Base-by-base conservation (phyloP, 2,888 invertebrate species). In the Yponomeuta cagnagella region DNA sequence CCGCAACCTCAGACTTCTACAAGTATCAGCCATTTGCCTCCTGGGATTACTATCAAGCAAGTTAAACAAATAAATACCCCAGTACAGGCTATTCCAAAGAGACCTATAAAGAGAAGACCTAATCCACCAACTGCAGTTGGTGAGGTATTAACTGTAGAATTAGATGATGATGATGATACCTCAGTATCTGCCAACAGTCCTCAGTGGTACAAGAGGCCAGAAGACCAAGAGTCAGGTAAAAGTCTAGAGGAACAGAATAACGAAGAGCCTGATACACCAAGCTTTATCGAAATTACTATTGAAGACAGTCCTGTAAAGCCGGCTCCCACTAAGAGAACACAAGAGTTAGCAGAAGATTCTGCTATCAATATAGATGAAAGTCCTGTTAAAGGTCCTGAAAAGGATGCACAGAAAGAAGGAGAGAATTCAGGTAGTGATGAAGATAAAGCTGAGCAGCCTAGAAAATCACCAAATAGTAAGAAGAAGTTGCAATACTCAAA, bases 241-340 rank as follows among this genome's bases (percentile, higher is more conserved):
- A 71, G 73, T 63, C 69, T 80, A 66, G 83, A 89, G 73, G 74
- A 82, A 71, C 74, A 82, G 73, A 90, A 63, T 75, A 90, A 90
- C 76, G 81, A 78, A 74, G 90, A 91, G 74, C 90, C 90, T 69
- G 81, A 83, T 43, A 64, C 72, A 43, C 70, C 73, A 2, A 80
- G 80, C 5, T 81, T 80, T 73, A 81, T 90, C 71, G 91, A 91
- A 82, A 90, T 92, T 33, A 87, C 84, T 48, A 91, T 92, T 76
- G 92, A 92, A 74, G 90, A 90, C 74, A 92, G 89, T 75, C 91
- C 91, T 23, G 76, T 88, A 5, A 90, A 90, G 76, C 82, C 84
- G 71, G 52, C 74, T 10, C 72, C 74, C n/a, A 75, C 72, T 37
- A 84, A 84, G 73, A 77, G 78, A 71, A 75, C 77, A 48, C 75